Evolutionary conservation across 2,797 vertebrate genomes (phyloP), one percentile per base, ranked within the genome.

Genomic region (Chiroxiphia lanceolata): DNA sequence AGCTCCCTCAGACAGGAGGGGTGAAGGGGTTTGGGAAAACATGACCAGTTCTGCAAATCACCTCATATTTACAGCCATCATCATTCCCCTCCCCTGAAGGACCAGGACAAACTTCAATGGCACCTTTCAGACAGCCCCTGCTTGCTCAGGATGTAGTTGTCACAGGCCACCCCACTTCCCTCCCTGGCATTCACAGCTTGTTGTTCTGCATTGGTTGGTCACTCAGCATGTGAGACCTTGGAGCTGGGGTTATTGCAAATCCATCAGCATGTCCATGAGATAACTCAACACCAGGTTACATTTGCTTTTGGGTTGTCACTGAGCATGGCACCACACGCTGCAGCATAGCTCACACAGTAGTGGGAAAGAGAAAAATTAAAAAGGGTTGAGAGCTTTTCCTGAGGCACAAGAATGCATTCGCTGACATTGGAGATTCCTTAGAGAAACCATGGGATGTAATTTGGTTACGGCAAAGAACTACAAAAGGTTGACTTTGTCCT

Each of bases 181-280:
- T 53, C 44, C 22, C 17, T 56, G 5, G 64, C 15, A 9, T 26
- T n/a, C 22, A 2, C 51, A 64, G 36, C 13, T 71, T 33, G 72
- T 36, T 83, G 27, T 18, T 45, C 25, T 42, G 85, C n/a, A 4
- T 25, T 31, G 47, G 13, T 61, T 54, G 34, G 53, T 33, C 34
- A 11, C 36, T 70, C 50, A 64, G 60, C 27, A 36, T n/a, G 50
- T 0, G 0, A 21, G n/a, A 74, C 70, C 23, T 65, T 1, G 0
- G 59, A 0, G 0, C 60, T 25, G 27, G 31, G 56, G 6, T 75
- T 75, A n/a, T 13, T 20, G 21, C 33, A 80, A 48, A 54, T 42
- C 42, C 76, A 72, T 48, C 47, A 15, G 59, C 6, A 6, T 29
- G 6, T 57, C 76, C 8, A 3, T 17, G 29, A 59, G 76, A 33